phyloP scores from a whole-genome alignment of 2,888 invertebrate genomes.

The Sinotaia quadrata region DNA sequence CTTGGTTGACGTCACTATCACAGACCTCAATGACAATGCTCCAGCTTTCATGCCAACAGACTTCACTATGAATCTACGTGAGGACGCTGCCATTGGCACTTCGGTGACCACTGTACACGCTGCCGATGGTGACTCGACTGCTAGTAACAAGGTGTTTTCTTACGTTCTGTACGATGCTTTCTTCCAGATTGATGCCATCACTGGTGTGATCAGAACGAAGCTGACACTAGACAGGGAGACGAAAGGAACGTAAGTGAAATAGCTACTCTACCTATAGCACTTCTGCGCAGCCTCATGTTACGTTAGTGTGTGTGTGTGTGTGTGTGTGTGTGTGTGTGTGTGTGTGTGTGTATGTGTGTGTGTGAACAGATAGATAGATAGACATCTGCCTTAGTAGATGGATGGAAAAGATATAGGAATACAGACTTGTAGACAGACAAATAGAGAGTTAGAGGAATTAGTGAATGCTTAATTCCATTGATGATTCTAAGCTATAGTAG shows the following conservation, averaged over 20 bases:
- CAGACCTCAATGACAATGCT: constrained; percentile 60
- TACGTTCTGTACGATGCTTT: constrained; percentile 36
- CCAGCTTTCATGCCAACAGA: constrained; percentile 48
- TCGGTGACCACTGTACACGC: constrained; percentile 46
- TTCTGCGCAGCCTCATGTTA: no score
- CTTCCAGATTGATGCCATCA: constrained; percentile 45
- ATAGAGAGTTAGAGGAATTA: no score
- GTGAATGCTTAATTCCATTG: no score
- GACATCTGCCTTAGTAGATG: no score
- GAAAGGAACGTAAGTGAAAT: constrained; percentile 42
- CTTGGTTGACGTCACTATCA: constrained; percentile 48
- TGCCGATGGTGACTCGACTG: constrained; percentile 51
- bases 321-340: no score
- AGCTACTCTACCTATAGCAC: no score
- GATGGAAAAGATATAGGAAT: no score
- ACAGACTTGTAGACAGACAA: no score
- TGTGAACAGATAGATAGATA: no score
- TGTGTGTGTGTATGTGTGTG: no score
- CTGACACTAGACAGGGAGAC: constrained; percentile 55
- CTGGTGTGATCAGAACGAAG: constrained; percentile 49
- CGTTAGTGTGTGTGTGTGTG: no score
- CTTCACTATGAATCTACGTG: constrained; percentile 44
- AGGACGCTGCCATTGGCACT: constrained; percentile 47
- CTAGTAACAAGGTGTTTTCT: constrained; percentile 52
- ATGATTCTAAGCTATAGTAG: no score